Evolutionary conservation across 2,797 vertebrate genomes (phyloP).

Genomic region (Myiotriccus ornatus): DNA sequence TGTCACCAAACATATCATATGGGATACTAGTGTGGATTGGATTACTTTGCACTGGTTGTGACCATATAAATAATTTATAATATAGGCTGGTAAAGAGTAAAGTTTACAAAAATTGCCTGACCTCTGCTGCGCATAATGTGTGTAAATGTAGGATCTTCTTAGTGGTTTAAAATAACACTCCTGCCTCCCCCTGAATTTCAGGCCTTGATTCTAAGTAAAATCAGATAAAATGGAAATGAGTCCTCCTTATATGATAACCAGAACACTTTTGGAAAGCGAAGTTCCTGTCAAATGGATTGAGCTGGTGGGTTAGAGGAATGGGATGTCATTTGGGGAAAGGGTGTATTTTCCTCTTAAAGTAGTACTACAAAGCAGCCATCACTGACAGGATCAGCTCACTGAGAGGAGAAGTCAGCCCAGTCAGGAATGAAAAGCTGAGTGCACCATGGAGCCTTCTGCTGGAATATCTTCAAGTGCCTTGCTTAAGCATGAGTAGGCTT

Average conservation of each 20-base stretch:
- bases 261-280: not conserved
- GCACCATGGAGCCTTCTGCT: not conserved
- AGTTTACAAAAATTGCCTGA: not conserved
- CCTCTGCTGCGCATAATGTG: not conserved
- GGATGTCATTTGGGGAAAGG: not conserved
- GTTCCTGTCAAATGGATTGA: not conserved
- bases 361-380: not conserved
- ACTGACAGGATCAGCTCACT: not conserved
- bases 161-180: not conserved
- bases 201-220: not conserved
- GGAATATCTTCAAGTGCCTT: not conserved
- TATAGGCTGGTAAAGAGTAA: not conserved
- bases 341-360: not conserved
- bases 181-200: not conserved
- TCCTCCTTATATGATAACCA: not conserved
- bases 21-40: not conserved
- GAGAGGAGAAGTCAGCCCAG: not conserved
- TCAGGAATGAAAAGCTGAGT: not conserved
- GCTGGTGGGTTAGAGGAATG: not conserved
- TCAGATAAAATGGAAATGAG: not conserved
- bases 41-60: not conserved
- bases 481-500: not conserved
- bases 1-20: not conserved
- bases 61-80: slow-evolving; percentile 31
- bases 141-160: slow-evolving; percentile 26